Percentiles rank a stretch among this genome's conserved stretches.
These are phyloP conservation scores for Piprites chloris DNA, from an alignment of 2,113 vertebrate species.

Conservation along the genomic window DNA sequence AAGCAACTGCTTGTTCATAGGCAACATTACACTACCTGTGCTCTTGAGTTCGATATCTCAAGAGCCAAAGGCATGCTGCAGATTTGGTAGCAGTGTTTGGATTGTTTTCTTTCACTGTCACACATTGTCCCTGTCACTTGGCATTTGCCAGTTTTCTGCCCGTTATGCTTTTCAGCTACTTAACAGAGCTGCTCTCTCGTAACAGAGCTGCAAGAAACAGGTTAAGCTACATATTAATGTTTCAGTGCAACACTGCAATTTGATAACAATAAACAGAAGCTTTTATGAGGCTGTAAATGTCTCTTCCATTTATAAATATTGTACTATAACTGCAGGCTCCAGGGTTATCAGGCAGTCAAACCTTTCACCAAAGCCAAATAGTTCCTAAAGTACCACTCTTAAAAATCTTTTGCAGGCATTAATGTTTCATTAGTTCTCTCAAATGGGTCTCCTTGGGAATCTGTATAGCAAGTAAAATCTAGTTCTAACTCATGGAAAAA, in stretches of 20 bases:
- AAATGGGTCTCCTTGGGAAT: conserved; percentile 44
- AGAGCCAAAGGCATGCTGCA: neutral
- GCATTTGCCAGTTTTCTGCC: neutral
- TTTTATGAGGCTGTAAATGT: conserved; percentile 64
- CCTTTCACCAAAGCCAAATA: conserved; percentile 63
- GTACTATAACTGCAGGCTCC: conserved; percentile 55
- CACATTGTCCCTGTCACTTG: neutral
- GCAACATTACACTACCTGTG: neutral
- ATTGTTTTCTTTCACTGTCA: neutral
- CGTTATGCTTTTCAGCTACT: neutral
- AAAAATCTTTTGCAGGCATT: conserved; percentile 59
- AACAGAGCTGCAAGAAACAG: conserved; percentile 9
- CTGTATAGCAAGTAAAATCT: conserved; percentile 26
- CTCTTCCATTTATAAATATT: conserved; percentile 66
- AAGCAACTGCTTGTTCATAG: neutral
- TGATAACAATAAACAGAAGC: conserved; percentile 62
- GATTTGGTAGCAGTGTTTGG: neutral
- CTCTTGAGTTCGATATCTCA: neutral
- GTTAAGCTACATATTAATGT: conserved; percentile 56
- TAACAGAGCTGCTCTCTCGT: neutral
- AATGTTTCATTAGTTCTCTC: conserved; percentile 60
- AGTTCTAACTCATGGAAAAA: neutral
- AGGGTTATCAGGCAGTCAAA: conserved; percentile 59
- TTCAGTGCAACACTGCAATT: conserved; percentile 46
- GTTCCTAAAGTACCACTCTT: conserved; percentile 56